A percentile compares a stretch with the other conserved stretches of the same genome.
These are phyloP conservation scores for Prinia subflava DNA, from an alignment of 2,113 vertebrate genomes.

Conservation along the genomic window DNA sequence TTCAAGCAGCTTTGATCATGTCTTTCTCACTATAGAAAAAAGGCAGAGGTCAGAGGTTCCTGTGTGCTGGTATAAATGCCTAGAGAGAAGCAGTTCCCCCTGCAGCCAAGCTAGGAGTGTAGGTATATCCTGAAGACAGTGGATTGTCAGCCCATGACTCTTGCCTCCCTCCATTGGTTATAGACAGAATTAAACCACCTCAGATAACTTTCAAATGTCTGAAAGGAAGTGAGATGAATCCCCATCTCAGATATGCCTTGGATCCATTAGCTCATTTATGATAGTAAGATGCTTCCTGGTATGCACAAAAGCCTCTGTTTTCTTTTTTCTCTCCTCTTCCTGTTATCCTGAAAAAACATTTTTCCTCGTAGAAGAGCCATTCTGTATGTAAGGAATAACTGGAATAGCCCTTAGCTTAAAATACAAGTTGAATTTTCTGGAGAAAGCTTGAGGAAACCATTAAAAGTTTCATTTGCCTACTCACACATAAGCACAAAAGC, in stretches of 20 bases:
- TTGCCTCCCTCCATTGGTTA: neutral
- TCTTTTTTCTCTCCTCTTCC: neutral
- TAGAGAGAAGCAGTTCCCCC: neutral
- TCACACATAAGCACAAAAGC: neutral
- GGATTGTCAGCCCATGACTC: neutral
- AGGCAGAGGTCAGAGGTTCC: neutral
- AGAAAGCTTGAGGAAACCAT: neutral
- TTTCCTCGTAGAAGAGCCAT: neutral
- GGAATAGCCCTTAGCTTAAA: neutral
- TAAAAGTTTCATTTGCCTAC: neutral
- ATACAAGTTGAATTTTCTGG: neutral
- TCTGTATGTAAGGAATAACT: neutral
- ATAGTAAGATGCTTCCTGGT: neutral
- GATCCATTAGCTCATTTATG: neutral
- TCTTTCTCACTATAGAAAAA: neutral
- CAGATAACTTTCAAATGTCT: neutral
- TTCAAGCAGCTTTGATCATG: neutral
- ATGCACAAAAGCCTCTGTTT: accelerated
- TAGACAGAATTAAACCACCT: neutral
- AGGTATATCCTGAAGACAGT: neutral
- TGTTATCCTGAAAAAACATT: neutral
- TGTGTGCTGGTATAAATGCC: neutral
- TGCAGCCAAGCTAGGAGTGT: neutral
- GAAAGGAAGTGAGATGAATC: neutral
- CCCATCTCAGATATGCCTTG: neutral